Conservation (phyloP, 1,140 invertebrate species). For the Trachymyrmex septentrionalis region DNA sequence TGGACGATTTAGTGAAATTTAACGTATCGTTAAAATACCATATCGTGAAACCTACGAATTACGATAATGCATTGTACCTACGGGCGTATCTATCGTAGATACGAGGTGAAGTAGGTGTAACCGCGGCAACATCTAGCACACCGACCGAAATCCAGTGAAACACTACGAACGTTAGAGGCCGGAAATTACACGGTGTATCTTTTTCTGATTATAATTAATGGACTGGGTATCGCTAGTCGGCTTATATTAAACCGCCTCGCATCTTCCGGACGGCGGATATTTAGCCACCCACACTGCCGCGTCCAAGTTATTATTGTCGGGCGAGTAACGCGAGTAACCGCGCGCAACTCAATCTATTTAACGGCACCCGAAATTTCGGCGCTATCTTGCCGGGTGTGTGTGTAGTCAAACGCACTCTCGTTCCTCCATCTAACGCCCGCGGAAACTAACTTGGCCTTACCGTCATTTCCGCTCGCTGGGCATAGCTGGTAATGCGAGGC, state of each 20-base stretch:
- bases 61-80: background rate
- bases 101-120: conserved; percentile 11
- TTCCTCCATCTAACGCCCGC: conserved; percentile 2
- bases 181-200: conserved; percentile 71
- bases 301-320: conserved; percentile 67
- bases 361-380: conserved; percentile 69
- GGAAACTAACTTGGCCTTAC: conserved; percentile 69
- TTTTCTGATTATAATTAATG: conserved; percentile 75
- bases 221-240: conserved; percentile 62
- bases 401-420: conserved; percentile 49
- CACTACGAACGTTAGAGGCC: conserved; percentile 15
- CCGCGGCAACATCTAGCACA: background rate
- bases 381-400: conserved; percentile 63
- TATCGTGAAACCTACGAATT: conserved; percentile 7
- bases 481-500: conserved; percentile 65
- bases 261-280: conserved; percentile 66
- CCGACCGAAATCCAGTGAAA: background rate
- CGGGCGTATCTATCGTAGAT: background rate
- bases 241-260: conserved; percentile 57
- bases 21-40: background rate
- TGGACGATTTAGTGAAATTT: background rate
- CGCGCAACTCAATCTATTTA: conserved; percentile 58
- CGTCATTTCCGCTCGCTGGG: conserved; percentile 71
- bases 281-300: conserved; percentile 35
- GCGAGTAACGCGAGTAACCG: conserved; percentile 20